These are phyloP conservation scores for Alosa alosa DNA, from an alignment of 2,113 vertebrate species.

Conservation along the genomic window DNA sequence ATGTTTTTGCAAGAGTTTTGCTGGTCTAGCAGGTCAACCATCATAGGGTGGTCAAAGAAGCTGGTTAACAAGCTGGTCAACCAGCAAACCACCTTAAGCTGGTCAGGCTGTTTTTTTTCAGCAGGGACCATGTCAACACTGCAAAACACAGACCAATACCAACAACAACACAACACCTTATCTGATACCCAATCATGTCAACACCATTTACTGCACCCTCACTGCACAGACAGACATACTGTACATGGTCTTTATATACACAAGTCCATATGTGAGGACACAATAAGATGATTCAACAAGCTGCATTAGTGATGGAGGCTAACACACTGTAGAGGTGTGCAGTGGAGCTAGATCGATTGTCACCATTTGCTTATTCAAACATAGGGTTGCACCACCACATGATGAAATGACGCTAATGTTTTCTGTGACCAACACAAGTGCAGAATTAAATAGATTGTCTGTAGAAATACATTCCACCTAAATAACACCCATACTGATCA, in stretches of 20 bases:
- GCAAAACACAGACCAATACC: background rate
- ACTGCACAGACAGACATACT: background rate
- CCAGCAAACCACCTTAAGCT: too few relatives aligned
- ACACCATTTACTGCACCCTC: background rate
- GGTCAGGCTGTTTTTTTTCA: too few relatives aligned
- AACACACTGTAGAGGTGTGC: background rate
- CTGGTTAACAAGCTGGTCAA: too few relatives aligned
- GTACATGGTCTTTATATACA: background rate
- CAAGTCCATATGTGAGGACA: background rate
- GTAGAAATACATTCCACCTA: background rate
- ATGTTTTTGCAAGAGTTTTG: too few relatives aligned
- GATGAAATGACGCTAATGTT: background rate
- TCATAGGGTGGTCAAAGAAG: too few relatives aligned
- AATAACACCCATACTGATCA: background rate
- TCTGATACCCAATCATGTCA: background rate
- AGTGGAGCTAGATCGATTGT: background rate
- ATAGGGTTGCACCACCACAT: background rate
- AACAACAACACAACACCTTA: background rate
- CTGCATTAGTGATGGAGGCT: background rate
- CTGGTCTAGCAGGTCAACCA: too few relatives aligned
- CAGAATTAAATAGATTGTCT: background rate
- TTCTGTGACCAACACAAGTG: background rate
- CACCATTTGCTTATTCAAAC: background rate
- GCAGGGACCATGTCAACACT: too few relatives aligned
- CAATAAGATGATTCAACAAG: background rate